Evolutionary conservation across 2,113 vertebrate genomes (phyloP).

Genomic region (Pygoscelis antarcticus): DNA sequence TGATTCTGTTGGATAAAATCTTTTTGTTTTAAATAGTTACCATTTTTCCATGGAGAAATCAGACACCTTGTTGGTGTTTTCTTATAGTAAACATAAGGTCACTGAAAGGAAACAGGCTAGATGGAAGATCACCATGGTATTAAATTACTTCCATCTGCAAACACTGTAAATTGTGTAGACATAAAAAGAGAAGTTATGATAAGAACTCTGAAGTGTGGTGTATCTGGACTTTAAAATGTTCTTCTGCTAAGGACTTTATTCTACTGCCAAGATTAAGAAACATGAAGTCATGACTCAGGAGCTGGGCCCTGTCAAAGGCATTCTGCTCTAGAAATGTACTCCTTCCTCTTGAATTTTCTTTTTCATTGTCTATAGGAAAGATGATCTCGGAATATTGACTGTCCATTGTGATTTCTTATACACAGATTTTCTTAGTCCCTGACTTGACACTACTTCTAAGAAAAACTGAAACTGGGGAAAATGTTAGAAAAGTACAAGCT

Average conservation of each 20-base stretch:
- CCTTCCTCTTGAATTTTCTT: conserved; percentile 3
- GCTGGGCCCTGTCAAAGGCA: conserved; percentile 66
- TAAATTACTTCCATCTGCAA: conserved; percentile 82
- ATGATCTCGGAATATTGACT: not conserved
- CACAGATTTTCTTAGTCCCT: not conserved
- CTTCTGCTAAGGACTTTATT: conserved; percentile 78
- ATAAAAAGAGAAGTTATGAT: conserved; percentile 76
- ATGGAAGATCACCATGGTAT: conserved; percentile 72
- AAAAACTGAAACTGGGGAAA: not conserved
- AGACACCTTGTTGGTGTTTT: conserved; percentile 80
- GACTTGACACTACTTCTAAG: not conserved
- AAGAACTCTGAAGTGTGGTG: conserved; percentile 73
- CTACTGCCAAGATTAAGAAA: conserved; percentile 81
- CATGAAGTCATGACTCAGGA: conserved; percentile 69
- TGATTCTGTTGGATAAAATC: conserved; percentile 68
- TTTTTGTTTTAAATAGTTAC: conserved; percentile 75
- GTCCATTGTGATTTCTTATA: not conserved
- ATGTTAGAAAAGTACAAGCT: not conserved
- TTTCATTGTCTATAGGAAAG: conserved; percentile 11
- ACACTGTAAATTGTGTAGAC: conserved; percentile 71
- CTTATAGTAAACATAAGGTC: conserved; percentile 79
- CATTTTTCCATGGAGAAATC: conserved; percentile 76
- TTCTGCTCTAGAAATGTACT: conserved; percentile 41
- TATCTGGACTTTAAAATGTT: conserved; percentile 72
- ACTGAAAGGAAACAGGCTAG: conserved; percentile 72